These are phyloP conservation scores for Remorina albescens DNA, from an alignment of 2,797 vertebrate species.

Conservation along the genomic window DNA sequence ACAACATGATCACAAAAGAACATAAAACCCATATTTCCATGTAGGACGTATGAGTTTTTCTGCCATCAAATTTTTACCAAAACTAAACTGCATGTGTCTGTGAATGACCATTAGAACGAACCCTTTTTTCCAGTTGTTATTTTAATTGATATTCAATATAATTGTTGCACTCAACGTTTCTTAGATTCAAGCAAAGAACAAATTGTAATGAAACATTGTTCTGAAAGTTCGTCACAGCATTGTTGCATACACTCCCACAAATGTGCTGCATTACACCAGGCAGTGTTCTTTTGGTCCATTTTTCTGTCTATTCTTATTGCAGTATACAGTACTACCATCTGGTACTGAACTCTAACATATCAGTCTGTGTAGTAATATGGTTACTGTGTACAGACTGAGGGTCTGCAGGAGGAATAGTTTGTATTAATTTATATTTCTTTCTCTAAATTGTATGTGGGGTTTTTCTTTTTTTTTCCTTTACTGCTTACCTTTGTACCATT, in stretches of 20 bases:
- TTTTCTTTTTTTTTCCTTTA: too few species aligned
- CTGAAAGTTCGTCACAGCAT: neutral
- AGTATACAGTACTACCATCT: neutral
- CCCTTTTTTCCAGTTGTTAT: neutral
- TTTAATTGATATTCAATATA: neutral
- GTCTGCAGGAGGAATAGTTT: too few species aligned
- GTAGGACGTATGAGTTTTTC: neutral
- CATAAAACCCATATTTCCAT: conserved; percentile 7
- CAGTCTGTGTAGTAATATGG: neutral
- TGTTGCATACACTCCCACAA: neutral
- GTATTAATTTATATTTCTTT: too few species aligned
- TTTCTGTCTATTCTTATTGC: neutral
- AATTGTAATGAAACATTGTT: neutral
- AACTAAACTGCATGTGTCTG: neutral
- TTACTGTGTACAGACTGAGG: neutral
- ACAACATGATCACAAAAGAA: conserved; percentile 18
- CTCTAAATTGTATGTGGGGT: too few species aligned
- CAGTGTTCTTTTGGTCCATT: too few species aligned
- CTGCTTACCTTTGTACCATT: neutral
- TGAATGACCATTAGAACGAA: conserved; percentile 17
- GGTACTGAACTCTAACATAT: neutral
- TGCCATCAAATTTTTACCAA: neutral
- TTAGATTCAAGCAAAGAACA: neutral
- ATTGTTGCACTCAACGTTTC: neutral
- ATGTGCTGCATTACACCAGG: too few species aligned